phyloP scores from a whole-genome alignment of 2,888 invertebrate species.

The Leucoma salicis region DNA sequence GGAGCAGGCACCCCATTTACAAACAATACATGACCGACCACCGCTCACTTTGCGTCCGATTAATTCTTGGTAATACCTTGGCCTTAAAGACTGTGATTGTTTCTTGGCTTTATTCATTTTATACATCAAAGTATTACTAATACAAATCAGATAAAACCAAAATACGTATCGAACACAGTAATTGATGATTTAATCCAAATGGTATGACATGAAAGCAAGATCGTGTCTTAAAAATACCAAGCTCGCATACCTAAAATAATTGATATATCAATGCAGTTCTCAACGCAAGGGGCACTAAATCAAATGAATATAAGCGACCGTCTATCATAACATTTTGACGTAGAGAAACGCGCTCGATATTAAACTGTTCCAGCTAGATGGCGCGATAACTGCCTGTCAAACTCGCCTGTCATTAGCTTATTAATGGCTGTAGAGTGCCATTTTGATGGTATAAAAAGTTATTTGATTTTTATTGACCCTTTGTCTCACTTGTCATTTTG shows the following conservation, averaged over 20 bases:
- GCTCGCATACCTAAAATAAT: slow-evolving; percentile 73
- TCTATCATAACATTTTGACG: slow-evolving; percentile 78
- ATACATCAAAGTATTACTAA: slow-evolving; percentile 52
- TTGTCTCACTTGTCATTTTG: slow-evolving; percentile 30
- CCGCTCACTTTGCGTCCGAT: slow-evolving; percentile 44
- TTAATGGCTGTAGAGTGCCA: slow-evolving; percentile 64
- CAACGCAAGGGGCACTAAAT: slow-evolving; percentile 73
- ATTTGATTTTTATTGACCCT: slow-evolving; percentile 57
- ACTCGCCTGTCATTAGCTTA: slow-evolving; percentile 76
- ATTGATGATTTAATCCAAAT: slow-evolving; percentile 76
- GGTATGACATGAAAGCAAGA: slow-evolving; percentile 78
- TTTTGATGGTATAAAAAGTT: slow-evolving; percentile 65
- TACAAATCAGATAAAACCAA: slow-evolving; percentile 70
- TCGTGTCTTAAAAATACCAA: slow-evolving; percentile 74
- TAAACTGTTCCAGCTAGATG: slow-evolving; percentile 76
- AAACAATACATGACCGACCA: slow-evolving; percentile 62
- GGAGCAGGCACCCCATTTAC: slow-evolving; percentile 62
- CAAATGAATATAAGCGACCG: slow-evolving; percentile 63
- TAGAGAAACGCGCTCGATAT: slow-evolving; percentile 71
- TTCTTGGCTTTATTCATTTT: slow-evolving; percentile 28
- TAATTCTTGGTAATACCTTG: slow-evolving; percentile 39
- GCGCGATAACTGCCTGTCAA: slow-evolving; percentile 78
- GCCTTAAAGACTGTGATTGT: slow-evolving; percentile 19
- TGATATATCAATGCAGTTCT: slow-evolving; percentile 80
- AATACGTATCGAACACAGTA: slow-evolving; percentile 62